Base-by-base conservation (phyloP, 2,888 invertebrate species). In the Synergus gifuensis region DNA sequence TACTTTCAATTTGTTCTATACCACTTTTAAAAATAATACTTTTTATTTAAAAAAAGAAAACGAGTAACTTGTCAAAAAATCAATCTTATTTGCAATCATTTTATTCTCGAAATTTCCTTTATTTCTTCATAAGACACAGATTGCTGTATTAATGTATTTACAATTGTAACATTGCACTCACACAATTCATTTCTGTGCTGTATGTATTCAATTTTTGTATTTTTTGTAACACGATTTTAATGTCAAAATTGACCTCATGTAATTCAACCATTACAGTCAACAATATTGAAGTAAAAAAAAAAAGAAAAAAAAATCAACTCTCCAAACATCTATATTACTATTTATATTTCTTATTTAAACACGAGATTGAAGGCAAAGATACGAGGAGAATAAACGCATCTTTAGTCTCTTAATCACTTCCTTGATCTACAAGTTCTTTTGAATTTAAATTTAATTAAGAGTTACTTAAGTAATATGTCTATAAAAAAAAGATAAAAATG, bases 41-140 rank as follows among this genome's bases (percentile, higher is more conserved):
- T 46, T 44, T 46, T 4, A 18, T 14, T 2, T 4, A 12, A 67
- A 12, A 22, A n/a, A 42, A 46, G 36, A 49, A 49, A 73, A 73
- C 36, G 49, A 49, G 49, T 28, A 14, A 49, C 16, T 36, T 46
- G 28, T 14, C 18, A 12, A 54, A 73, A 73, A 73, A 73, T 73
- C 73, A 73, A n/a, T 73, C 36, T 73, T 12, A 54, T 40, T 66
- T 40, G 42, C 16, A 42, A 40, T 42, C 8, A n/a, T n/a, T 66
- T 42, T 40, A 42, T 28, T 73, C 36, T 73, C 36, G 49, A 73
- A 73, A 73, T 73, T 49, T 73, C 54, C 73, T 73, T 73, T 73
- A 73, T 73, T 73, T 54, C 16, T 73, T 54, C 73, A 73, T 54
- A 73, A 73, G 54, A 73, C 73, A 73, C 73, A 73, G 73, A 73